Conservation (phyloP, 2,113 vertebrate genomes). For the Aspiorhynchus laticeps region DNA sequence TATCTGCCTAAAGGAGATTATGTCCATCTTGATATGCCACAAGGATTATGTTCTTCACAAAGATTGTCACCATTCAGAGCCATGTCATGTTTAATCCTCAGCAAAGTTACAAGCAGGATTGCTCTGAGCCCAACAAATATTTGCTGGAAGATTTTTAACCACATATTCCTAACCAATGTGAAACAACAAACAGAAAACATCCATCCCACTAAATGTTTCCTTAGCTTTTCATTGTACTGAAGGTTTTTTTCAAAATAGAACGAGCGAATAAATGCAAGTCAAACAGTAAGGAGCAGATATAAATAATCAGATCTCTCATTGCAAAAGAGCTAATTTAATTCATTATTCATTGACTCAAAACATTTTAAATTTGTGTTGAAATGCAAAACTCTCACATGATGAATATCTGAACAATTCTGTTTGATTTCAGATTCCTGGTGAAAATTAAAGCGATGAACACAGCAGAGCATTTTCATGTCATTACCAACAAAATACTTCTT, state of each 20-base stretch:
- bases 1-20: conserved; percentile 38
- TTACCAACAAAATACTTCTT: neutral
- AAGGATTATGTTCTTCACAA: conserved; percentile 35
- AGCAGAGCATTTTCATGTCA: neutral
- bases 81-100: conserved; percentile 32
- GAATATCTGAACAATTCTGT: conserved; percentile 29
- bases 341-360: conserved; percentile 43
- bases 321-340: conserved; percentile 11
- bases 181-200: conserved; percentile 11
- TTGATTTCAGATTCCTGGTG: conserved; percentile 18
- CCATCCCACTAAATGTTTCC: neutral
- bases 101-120: conserved; percentile 27
- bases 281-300: neutral
- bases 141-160: neutral
- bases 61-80: conserved; percentile 25
- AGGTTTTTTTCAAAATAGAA: neutral
- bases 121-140: conserved; percentile 7
- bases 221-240: neutral
- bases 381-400: neutral
- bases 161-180: neutral
- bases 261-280: neutral
- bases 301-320: neutral
- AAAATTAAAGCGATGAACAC: neutral
- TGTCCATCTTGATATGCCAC: conserved; percentile 27
- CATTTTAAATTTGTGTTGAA: conserved; percentile 15